Conservation (phyloP, 2,888 invertebrate genomes). For the Acronicta leporina region DNA sequence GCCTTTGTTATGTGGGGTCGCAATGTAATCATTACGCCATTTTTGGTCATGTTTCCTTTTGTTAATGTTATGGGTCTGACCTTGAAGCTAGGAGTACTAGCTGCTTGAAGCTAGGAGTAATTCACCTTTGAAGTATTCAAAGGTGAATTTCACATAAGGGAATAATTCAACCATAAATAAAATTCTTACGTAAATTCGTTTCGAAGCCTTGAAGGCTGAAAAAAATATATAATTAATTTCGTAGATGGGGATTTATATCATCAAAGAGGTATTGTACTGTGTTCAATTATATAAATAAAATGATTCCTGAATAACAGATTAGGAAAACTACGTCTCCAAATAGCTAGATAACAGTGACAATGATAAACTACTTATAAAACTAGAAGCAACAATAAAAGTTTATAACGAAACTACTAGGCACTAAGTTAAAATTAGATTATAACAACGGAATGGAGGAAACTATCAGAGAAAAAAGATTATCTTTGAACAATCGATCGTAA, state of each 20-base stretch:
- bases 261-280: no score
- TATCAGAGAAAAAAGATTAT: constrained; percentile 47
- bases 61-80: constrained; percentile 10
- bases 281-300: no score
- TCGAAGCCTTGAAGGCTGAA: neutral
- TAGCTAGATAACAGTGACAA: constrained; percentile 28
- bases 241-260: no score
- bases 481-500: constrained; percentile 51
- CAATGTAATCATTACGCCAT: constrained; percentile 31
- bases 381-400: constrained; percentile 30
- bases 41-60: constrained; percentile 24
- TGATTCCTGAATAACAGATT: neutral
- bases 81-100: constrained; percentile 28
- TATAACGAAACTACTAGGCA: constrained; percentile 28
- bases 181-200: neutral
- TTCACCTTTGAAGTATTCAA: no score
- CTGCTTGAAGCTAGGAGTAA: no score
- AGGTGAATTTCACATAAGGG: neutral
- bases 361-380: constrained; percentile 31
- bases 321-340: constrained; percentile 23
- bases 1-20: constrained; percentile 38
- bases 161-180: constrained; percentile 2
- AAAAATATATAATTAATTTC: no score
- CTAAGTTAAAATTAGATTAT: constrained; percentile 40
- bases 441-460: constrained; percentile 24